Percentiles rank a stretch among this genome's conserved stretches.
Evolutionary conservation across 2,797 vertebrate genomes (phyloP).

Genomic region (Neosilurus hyrtlii): DNA sequence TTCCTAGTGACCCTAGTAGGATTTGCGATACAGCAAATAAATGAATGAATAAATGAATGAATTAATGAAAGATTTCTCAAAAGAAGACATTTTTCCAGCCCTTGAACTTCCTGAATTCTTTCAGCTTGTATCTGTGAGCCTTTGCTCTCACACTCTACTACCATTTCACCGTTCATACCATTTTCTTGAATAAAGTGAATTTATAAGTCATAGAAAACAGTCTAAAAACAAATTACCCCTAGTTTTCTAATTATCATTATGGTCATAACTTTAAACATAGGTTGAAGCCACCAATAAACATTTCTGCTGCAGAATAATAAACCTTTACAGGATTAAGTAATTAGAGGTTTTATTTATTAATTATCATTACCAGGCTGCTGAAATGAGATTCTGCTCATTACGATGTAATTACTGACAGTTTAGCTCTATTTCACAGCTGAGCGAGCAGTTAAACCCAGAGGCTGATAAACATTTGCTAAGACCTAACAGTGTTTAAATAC

Average conservation of each 20-base stretch:
- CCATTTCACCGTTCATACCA: constrained; percentile 5
- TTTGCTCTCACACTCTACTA: not conserved
- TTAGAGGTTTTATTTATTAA: constrained; percentile 71
- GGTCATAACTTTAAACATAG: not conserved
- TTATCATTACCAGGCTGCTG: constrained; percentile 62
- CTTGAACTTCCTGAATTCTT: not conserved
- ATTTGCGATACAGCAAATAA: too few species aligned
- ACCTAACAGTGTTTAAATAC: constrained; percentile 57
- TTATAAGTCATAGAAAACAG: constrained; percentile 1
- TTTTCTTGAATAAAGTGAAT: constrained; percentile 33
- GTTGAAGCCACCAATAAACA: constrained; percentile 43
- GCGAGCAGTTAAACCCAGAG: constrained; percentile 62
- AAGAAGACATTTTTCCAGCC: not conserved
- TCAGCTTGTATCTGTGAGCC: not conserved
- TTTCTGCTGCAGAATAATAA: constrained; percentile 55
- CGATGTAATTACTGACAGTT: constrained; percentile 69
- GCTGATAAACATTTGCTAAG: constrained; percentile 41
- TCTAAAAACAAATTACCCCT: constrained; percentile 12
- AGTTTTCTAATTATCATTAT: constrained; percentile 25
- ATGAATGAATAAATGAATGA: too few species aligned
- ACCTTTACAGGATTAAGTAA: constrained; percentile 60
- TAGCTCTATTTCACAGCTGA: constrained; percentile 76
- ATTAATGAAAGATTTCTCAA: too few species aligned
- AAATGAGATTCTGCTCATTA: constrained; percentile 67
- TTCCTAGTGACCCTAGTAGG: too few species aligned